Conservation (phyloP, 2,113 vertebrate genomes). For the Eublepharis macularius region DNA sequence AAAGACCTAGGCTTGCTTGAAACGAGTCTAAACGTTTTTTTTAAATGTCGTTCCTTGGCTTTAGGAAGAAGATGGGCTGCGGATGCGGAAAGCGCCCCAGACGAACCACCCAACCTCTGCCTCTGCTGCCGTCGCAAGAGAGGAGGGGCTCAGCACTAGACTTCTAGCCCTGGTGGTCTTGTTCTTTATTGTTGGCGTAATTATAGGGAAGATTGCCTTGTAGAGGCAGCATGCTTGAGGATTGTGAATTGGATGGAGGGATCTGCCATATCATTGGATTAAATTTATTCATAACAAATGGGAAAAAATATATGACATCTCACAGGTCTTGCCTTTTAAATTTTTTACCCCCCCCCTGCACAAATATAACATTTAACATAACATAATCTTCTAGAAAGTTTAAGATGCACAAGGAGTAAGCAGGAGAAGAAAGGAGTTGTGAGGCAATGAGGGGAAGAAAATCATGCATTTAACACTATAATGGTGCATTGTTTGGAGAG, state of each 20-base stretch:
- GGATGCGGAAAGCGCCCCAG: slow-evolving; percentile 89
- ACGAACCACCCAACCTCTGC: slow-evolving; percentile 81
- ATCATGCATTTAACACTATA: slow-evolving; percentile 66
- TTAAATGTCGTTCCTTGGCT: not conserved
- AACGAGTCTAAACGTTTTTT: not conserved
- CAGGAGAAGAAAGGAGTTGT: slow-evolving; percentile 48
- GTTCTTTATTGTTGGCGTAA: slow-evolving; percentile 94
- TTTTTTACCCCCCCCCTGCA: slow-evolving; percentile 73
- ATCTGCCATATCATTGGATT: slow-evolving; percentile 83
- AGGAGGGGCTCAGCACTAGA: slow-evolving; percentile 88
- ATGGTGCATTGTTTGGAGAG: slow-evolving; percentile 55
- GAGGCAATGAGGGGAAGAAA: slow-evolving; percentile 52
- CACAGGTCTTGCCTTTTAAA: slow-evolving; percentile 92
- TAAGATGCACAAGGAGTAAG: slow-evolving; percentile 66
- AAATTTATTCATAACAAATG: slow-evolving; percentile 90
- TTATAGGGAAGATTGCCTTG: slow-evolving; percentile 95
- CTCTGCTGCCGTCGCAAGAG: slow-evolving; percentile 78
- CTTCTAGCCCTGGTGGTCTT: slow-evolving; percentile 88
- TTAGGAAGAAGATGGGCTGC: slow-evolving; percentile 93
- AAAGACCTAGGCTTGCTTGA: not conserved
- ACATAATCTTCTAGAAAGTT: slow-evolving; percentile 76
- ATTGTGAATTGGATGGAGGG: slow-evolving; percentile 79
- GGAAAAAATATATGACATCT: slow-evolving; percentile 84
- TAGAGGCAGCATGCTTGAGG: slow-evolving; percentile 86
- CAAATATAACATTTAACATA: slow-evolving; percentile 72